Percentiles rank a stretch among this genome's conserved stretches.
phyloP scores from a whole-genome alignment of 92 coral and sea anemone species.

The Virgularia gustaviana region DNA sequence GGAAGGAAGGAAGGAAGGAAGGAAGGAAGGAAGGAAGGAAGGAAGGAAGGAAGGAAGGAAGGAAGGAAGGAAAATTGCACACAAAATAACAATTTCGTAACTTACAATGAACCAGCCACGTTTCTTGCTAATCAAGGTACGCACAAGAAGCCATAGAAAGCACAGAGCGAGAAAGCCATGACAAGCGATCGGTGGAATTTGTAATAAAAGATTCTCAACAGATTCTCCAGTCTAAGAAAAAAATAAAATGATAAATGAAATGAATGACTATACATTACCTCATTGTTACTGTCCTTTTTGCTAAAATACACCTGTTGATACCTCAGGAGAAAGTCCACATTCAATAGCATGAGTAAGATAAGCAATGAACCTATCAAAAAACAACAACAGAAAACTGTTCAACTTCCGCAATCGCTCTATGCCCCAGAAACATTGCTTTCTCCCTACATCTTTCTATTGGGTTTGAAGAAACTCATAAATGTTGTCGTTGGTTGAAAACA shows the following conservation, averaged over 20 bases:
- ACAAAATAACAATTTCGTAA: not conserved
- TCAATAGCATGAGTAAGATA: slow-evolving; percentile 2
- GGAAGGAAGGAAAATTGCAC: not conserved
- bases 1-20: too few relatives aligned
- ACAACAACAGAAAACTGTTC: not conserved
- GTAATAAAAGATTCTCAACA: not conserved
- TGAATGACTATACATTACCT: not conserved
- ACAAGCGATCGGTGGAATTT: not conserved
- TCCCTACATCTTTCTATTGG: too few relatives aligned
- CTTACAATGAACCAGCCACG: slow-evolving; percentile 31
- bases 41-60: too few relatives aligned
- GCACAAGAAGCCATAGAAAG: slow-evolving; percentile 10
- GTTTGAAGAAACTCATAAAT: too few relatives aligned
- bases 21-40: too few relatives aligned
- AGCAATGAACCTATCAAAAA: not conserved
- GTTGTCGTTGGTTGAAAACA: too few relatives aligned
- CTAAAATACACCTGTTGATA: too few relatives aligned
- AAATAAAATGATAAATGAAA: not conserved
- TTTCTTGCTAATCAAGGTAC: slow-evolving; percentile 24
- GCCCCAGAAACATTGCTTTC: too few relatives aligned
- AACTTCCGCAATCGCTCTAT: too few relatives aligned
- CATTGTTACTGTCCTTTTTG: too few relatives aligned
- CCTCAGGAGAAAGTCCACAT: not conserved
- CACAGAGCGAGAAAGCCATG: slow-evolving; percentile 20
- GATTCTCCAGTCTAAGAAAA: not conserved